Conservation (phyloP, 1,140 invertebrate species). For the Ceratina australensis region DNA sequence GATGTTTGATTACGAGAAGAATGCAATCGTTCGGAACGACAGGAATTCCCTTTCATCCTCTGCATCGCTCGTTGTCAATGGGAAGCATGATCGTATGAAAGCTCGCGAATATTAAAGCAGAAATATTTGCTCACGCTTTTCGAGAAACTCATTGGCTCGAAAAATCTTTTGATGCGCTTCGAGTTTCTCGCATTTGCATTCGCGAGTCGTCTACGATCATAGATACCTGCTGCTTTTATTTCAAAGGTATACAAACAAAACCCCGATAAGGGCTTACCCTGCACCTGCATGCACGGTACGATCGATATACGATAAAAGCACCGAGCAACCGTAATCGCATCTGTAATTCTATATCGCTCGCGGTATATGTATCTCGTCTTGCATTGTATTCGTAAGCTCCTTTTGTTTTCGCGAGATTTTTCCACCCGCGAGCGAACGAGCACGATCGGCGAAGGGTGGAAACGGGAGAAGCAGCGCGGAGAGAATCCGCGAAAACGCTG, state of each 20-base stretch:
- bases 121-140: conserved; percentile 5
- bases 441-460: too few relatives aligned
- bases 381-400: conserved; percentile 41
- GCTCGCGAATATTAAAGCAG: background rate
- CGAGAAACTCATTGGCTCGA: conserved; percentile 16
- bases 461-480: too few relatives aligned
- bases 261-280: too few relatives aligned
- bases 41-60: background rate
- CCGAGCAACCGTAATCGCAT: conserved; percentile 29
- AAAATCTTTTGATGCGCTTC: background rate
- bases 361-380: background rate
- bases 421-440: background rate
- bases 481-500: background rate
- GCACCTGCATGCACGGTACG: background rate
- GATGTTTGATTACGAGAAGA: conserved; percentile 42
- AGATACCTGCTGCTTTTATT: conserved; percentile 22
- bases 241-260: conserved; percentile 37
- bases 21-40: background rate
- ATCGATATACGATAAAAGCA: conserved; percentile 47
- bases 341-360: conserved; percentile 36
- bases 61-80: background rate
- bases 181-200: background rate
- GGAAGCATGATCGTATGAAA: background rate
- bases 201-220: background rate
- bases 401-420: conserved; percentile 27